A percentile compares a stretch with the other conserved stretches of the same genome.
phyloP scores from a whole-genome alignment of 2,888 invertebrate genomes.

The Steinernema scapterisci region DNA sequence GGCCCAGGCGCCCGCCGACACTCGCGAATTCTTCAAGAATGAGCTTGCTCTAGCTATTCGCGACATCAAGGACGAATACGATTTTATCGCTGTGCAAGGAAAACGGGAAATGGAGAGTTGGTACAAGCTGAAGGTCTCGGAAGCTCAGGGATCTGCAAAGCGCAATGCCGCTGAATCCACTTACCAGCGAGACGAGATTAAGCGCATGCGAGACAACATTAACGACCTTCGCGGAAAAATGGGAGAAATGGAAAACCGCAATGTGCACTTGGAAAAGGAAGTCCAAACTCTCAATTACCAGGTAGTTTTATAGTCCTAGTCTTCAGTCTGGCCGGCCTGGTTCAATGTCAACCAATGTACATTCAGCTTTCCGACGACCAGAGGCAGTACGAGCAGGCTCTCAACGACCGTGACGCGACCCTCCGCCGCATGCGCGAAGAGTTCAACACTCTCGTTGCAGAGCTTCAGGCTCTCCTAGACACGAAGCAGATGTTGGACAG shows the following conservation, averaged over 20 bases:
- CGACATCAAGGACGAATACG: conserved; percentile 71
- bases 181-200: conserved; percentile 69
- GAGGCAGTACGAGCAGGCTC: conserved; percentile 69
- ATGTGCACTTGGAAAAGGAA: conserved; percentile 69
- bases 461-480: conserved; percentile 68
- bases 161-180: conserved; percentile 68
- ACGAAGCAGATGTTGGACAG: conserved; percentile 71
- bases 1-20: conserved; percentile 67
- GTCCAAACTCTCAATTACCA: conserved; percentile 67
- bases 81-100: conserved; percentile 69
- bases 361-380: conserved; percentile 68
- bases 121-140: conserved; percentile 71
- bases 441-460: conserved; percentile 57
- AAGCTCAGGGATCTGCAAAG: conserved; percentile 66
- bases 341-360: too few species aligned
- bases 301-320: conserved; percentile 37
- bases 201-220: conserved; percentile 68
- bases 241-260: conserved; percentile 62
- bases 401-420: conserved; percentile 67
- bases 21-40: conserved; percentile 71
- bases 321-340: not conserved
- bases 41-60: conserved; percentile 71
- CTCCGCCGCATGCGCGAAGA: conserved; percentile 61
- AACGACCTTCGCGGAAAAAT: conserved; percentile 66
- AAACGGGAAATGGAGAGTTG: conserved; percentile 71